These are phyloP conservation scores for Stegodyphus mimosarum DNA, from an alignment of 1,140 invertebrate species.

Conservation along the genomic window DNA sequence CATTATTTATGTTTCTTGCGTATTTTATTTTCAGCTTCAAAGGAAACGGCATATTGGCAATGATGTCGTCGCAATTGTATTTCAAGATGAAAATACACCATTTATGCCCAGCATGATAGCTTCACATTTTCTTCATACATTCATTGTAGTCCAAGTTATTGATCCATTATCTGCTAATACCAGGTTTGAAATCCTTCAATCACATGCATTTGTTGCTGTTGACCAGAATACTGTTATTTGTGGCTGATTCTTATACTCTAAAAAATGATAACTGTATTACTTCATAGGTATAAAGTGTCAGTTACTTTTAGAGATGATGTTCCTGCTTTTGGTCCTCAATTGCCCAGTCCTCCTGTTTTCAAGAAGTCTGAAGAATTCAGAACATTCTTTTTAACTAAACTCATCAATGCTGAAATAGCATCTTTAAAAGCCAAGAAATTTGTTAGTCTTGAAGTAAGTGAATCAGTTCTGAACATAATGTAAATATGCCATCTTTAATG, in stretches of 20 bases:
- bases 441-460: slow-evolving; percentile 85
- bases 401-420: slow-evolving; percentile 97
- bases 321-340: slow-evolving; percentile 92
- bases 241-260: slow-evolving; percentile 10
- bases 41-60: slow-evolving; percentile 74
- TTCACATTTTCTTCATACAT: slow-evolving; percentile 96
- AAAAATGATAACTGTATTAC: background rate
- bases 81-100: slow-evolving; percentile 96
- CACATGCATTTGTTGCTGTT: background rate
- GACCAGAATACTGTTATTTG: background rate
- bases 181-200: slow-evolving; percentile 72
- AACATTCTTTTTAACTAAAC: slow-evolving; percentile 95
- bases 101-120: slow-evolving; percentile 99
- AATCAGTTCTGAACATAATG: background rate
- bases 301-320: slow-evolving; percentile 95
- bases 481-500: too few relatives aligned
- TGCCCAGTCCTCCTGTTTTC: slow-evolving; percentile 89
- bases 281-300: slow-evolving; percentile 89
- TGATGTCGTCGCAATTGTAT: slow-evolving; percentile 98
- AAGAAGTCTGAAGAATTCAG: slow-evolving; percentile 84
- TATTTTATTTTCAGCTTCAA: slow-evolving; percentile 46
- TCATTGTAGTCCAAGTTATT: slow-evolving; percentile 93
- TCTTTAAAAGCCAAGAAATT: slow-evolving; percentile 98
- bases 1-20: background rate
- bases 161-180: slow-evolving; percentile 85